phyloP scores from a whole-genome alignment of 37 sponge, comb jelly and placozoan species.

The Oopsacas minuta region DNA sequence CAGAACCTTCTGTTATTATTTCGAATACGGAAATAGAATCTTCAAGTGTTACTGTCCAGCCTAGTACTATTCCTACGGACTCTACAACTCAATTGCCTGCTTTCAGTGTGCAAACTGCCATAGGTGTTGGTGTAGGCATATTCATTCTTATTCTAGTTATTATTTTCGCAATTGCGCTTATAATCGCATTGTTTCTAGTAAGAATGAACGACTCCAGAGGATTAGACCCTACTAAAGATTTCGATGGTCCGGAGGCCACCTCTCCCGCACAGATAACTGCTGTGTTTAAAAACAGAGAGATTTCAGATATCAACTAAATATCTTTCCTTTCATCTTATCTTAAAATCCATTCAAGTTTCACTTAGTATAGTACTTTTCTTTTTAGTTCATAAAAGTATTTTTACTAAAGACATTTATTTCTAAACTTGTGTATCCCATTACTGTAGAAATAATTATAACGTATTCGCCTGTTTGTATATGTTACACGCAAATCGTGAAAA shows the following conservation, averaged over 20 bases:
- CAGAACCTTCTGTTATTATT: no score
- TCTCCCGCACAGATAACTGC: slow-evolving; percentile 7
- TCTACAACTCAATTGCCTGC: background rate
- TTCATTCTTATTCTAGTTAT: background rate
- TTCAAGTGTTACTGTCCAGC: background rate
- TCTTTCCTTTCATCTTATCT: no score
- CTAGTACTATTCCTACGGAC: background rate
- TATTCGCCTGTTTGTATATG: no score
- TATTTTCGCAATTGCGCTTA: background rate
- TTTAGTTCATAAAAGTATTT: no score
- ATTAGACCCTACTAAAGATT: background rate
- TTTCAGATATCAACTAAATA: no score
- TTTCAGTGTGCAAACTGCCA: background rate
- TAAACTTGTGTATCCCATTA: background rate
- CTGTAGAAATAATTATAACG: no score
- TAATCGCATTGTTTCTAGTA: background rate
- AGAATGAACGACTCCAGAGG: background rate
- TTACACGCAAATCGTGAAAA: no score
- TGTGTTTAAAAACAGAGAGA: background rate
- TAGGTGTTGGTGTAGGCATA: background rate
- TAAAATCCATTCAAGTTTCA: no score
- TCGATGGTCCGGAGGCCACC: background rate
- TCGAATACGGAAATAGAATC: background rate
- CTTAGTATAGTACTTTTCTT: no score
- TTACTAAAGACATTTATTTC: background rate